Conservation (phyloP, 2,113 vertebrate species). For the Vombatus ursinus region DNA sequence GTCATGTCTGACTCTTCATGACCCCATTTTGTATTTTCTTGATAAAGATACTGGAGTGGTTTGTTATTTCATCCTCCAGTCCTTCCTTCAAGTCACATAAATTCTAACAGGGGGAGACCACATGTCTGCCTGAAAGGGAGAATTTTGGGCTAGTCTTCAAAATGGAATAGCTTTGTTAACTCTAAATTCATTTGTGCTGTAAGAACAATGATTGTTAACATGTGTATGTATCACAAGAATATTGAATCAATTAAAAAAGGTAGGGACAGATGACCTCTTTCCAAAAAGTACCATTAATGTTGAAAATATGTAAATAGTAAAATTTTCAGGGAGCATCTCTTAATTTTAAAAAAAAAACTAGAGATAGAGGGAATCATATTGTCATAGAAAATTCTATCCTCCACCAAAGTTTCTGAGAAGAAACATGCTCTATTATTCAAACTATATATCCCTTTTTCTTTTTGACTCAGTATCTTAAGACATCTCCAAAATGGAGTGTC, state of each 20-base stretch:
- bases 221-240: not conserved
- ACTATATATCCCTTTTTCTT: not conserved
- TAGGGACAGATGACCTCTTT: not conserved
- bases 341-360: not conserved
- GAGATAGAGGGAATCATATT: not conserved
- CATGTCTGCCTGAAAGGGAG: not conserved
- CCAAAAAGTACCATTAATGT: not conserved
- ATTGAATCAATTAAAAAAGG: not conserved
- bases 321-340: not conserved
- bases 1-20: not conserved
- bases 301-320: not conserved
- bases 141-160: not conserved
- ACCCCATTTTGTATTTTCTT: too few relatives aligned
- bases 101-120: not conserved
- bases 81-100: not conserved
- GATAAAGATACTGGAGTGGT: too few relatives aligned
- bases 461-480: not conserved
- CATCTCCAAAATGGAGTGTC: not conserved
- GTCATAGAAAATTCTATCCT: not conserved
- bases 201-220: not conserved
- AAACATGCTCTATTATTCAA: not conserved
- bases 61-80: too few relatives aligned
- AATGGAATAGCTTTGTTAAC: not conserved
- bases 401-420: not conserved
- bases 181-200: not conserved